phyloP scores from a whole-genome alignment of 1,140 invertebrate species.

The Anastrepha obliqua region DNA sequence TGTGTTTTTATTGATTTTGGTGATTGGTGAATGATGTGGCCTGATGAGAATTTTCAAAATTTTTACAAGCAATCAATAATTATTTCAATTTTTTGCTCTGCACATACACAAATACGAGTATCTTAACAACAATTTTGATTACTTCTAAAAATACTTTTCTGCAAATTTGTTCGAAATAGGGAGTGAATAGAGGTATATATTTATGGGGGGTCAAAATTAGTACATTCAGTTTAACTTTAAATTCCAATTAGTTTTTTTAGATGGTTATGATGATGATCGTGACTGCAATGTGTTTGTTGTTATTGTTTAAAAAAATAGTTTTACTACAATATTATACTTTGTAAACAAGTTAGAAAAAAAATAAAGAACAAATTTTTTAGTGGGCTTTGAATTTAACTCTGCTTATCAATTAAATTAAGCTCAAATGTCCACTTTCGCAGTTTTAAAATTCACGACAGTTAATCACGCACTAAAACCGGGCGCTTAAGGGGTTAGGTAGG shows the following conservation, averaged over 20 bases:
- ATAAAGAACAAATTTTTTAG: no score
- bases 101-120: not conserved
- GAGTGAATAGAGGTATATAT: not conserved
- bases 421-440: no score
- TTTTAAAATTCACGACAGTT: no score
- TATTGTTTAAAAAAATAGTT: not conserved
- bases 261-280: constrained; percentile 37
- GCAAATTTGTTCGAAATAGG: not conserved
- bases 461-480: no score
- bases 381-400: no score
- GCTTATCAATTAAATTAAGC: no score
- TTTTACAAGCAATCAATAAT: not conserved
- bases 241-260: not conserved
- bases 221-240: not conserved
- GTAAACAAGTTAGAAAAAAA: no score
- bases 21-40: constrained; percentile 46
- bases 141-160: not conserved
- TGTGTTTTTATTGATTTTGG: constrained; percentile 41
- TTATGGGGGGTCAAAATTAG: not conserved
- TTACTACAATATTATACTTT: no score
- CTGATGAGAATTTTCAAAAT: constrained; percentile 48
- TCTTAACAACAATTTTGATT: not conserved
- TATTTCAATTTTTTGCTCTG: constrained; percentile 8
- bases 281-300: constrained; percentile 48
- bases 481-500: no score